A percentile compares a stretch with the other conserved stretches of the same genome.
phyloP scores from a whole-genome alignment of 2,113 vertebrate species.

The Conger conger region DNA sequence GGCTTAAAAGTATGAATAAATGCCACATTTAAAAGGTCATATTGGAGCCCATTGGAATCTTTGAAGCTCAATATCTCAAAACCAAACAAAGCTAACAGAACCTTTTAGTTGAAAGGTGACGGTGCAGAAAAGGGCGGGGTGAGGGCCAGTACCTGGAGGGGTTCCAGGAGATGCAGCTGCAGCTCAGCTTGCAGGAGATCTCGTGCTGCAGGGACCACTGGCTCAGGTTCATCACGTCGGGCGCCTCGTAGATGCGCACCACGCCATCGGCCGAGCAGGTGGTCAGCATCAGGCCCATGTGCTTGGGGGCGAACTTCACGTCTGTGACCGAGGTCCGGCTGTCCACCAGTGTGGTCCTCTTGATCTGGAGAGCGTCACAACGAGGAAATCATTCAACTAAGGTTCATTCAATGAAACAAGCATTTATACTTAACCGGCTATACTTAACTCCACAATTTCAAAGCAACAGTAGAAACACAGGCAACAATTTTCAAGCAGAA shows the following conservation, averaged over 20 bases:
- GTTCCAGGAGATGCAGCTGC: slow-evolving; percentile 98
- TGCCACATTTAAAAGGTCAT: no score
- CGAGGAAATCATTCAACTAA: neutral
- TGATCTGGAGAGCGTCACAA: slow-evolving; percentile 76
- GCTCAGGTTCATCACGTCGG: slow-evolving; percentile 97
- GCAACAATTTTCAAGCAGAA: neutral
- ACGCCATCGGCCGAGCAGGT: slow-evolving; percentile 95
- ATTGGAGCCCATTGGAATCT: no score
- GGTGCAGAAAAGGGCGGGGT: neutral
- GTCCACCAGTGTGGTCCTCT: slow-evolving; percentile 96
- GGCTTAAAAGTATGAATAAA: no score
- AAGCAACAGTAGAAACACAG: neutral
- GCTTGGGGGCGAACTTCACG: slow-evolving; percentile 97
- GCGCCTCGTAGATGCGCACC: slow-evolving; percentile 94
- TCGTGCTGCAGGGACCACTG: slow-evolving; percentile 98
- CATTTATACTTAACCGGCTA: no score
- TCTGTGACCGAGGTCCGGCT: slow-evolving; percentile 97
- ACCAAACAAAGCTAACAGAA: no score
- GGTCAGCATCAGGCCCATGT: slow-evolving; percentile 96
- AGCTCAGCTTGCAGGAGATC: slow-evolving; percentile 96
- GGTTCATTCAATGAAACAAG: neutral
- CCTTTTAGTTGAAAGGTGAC: no score
- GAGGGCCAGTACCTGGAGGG: slow-evolving; percentile 84
- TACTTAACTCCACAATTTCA: neutral
- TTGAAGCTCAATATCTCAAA: no score